Evolutionary conservation across 2,797 vertebrate genomes (phyloP), one percentile per base, ranked within the genome.

Genomic region (Morus bassanus): DNA sequence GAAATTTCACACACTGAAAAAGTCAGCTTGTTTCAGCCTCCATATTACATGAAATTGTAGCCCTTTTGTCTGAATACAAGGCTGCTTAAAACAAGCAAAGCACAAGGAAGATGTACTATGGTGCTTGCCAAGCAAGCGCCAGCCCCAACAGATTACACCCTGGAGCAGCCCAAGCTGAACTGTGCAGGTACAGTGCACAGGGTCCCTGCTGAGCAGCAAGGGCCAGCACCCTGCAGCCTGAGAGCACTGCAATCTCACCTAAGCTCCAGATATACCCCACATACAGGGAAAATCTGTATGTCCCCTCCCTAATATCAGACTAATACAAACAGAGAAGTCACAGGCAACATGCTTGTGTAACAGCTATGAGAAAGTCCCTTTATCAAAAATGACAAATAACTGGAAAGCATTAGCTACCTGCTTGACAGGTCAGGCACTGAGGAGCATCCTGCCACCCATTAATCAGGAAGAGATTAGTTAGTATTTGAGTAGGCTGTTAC

Each of bases 21-120:
- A 88, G 73, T 51, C 87, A 91, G 51, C 27, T 75, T 84, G 37
- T 69, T 94, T 69, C 67, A 93, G 77, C 65, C 88, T 83, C 65
- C 53, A 33, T 18, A 24, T 68, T 35, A 84, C 65, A 69, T 2
- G 10, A 69, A 78, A 78, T 65, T 57, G 43, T 81, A 68, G 73
- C 77, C 65, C 77, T 68, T 84, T 24, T 46, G 57, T 39, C 61
- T 39, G 35, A 88, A 72, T 18, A 68, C 50, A 78, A 81, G 59
- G 83, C 46, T 76, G 83, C 56, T 74, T 83, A 28, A 74, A 80
- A 51, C 70, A 89, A 95, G 83, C 18, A 41, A 91, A 76, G 64
- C 73, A 57, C 67, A 33, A 82, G 59, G 70, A 35, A 23, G 43
- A 48, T 14, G 64, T 17, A 31, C 31, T 19, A 4, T 1, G 16